These are phyloP conservation scores for Cyclophora albipunctata DNA, from an alignment of 2,888 invertebrate genomes.

Conservation along the genomic window DNA sequence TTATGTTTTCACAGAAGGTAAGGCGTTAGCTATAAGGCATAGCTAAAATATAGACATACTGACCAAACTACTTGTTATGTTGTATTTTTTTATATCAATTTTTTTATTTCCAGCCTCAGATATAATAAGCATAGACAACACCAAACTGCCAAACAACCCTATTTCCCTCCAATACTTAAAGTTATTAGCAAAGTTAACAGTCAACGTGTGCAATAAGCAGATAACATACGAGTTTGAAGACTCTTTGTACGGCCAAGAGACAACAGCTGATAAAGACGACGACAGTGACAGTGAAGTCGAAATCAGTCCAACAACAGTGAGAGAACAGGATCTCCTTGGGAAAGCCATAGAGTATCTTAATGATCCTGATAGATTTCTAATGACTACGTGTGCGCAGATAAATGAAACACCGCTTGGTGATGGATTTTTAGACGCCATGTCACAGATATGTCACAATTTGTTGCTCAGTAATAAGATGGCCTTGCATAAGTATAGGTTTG, in stretches of 20 bases:
- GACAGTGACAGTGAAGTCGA: conserved; percentile 76
- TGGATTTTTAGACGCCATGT: conserved; percentile 79
- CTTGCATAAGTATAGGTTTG: conserved; percentile 88
- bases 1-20: no score
- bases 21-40: no score
- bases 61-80: no score
- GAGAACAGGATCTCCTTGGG: conserved; percentile 64
- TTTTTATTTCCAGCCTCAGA: conserved; percentile 53
- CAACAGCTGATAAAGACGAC: conserved; percentile 70
- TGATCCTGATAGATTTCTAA: conserved; percentile 63
- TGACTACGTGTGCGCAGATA: conserved; percentile 64
- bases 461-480: conserved; percentile 87
- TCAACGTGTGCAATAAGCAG: conserved; percentile 62
- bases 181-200: conserved; percentile 59
- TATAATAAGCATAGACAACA: conserved; percentile 65
- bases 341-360: conserved; percentile 81
- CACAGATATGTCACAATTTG: conserved; percentile 88
- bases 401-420: conserved; percentile 65
- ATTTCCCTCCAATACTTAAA: conserved; percentile 56
- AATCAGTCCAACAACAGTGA: conserved; percentile 58
- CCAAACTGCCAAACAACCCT: conserved; percentile 74
- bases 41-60: no score
- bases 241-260: conserved; percentile 62
- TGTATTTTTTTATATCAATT: neutral
- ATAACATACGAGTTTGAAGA: conserved; percentile 61